Conservation (phyloP, 2,888 invertebrate genomes). For the Pyrrhosoma nymphula region DNA sequence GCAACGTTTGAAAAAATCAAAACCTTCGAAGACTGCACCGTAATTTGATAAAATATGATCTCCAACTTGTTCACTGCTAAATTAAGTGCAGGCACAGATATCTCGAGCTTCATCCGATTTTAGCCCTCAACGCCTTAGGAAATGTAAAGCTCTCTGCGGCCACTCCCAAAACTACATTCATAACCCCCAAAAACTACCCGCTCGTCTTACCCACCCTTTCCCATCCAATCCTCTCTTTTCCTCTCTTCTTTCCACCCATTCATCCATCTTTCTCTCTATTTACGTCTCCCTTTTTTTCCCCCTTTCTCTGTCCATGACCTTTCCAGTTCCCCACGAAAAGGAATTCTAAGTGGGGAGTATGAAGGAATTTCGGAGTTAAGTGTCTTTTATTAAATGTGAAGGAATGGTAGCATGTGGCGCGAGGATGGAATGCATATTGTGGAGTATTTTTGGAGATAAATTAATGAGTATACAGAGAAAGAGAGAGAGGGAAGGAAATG, state of each 20-base stretch:
- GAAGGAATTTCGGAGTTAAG: conserved; percentile 43
- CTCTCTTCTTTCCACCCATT: neutral
- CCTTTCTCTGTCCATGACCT: neutral
- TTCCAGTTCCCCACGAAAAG: neutral
- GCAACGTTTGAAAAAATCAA: no score
- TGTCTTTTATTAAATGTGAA: conserved; percentile 22
- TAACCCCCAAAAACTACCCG: neutral
- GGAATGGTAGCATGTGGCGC: neutral
- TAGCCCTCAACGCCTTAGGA: neutral
- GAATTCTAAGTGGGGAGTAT: conserved; percentile 17
- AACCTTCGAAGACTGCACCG: no score
- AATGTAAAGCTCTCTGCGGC: neutral
- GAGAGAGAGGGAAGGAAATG: no score
- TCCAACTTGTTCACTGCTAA: no score
- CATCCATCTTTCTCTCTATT: neutral
- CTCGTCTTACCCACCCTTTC: neutral
- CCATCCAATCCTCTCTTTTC: neutral
- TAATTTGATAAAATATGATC: no score
- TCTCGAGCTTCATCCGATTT: neutral
- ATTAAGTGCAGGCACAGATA: neutral
- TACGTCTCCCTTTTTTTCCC: neutral
- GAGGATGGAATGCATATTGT: neutral
- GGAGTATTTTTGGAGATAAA: neutral
- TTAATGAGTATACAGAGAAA: neutral
- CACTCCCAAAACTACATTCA: neutral